Percentiles rank a stretch among this genome's conserved stretches.
phyloP scores from a whole-genome alignment of 2,113 vertebrate genomes.

The Poeciliopsis prolifica region DNA sequence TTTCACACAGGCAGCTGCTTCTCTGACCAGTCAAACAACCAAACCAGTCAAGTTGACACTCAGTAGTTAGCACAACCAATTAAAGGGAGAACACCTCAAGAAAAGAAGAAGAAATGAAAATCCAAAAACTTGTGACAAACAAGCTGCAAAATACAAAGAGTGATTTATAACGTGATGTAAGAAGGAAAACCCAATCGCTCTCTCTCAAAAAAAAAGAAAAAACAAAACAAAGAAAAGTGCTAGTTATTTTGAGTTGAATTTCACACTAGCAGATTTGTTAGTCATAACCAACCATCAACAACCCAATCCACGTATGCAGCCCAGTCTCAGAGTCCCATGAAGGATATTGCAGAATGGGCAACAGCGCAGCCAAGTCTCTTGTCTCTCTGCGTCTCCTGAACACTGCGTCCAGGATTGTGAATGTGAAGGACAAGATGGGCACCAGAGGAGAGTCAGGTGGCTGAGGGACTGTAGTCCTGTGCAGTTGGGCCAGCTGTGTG shows the following conservation, averaged over 20 bases:
- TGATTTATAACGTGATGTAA: constrained; percentile 44
- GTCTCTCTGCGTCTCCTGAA: constrained; percentile 53
- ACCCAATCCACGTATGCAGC: constrained; percentile 44
- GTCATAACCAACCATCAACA: constrained; percentile 62
- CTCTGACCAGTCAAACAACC: constrained; percentile 37
- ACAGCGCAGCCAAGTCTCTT: constrained; percentile 43
- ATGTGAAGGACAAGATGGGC: constrained; percentile 48
- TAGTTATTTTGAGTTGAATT: constrained; percentile 66
- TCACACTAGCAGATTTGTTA: constrained; percentile 67
- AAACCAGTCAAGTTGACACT: constrained; percentile 35
- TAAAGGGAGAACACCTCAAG: constrained; percentile 24
- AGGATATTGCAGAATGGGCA: constrained; percentile 44
- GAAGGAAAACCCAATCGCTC: constrained; percentile 33
- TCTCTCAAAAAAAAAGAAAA: constrained; percentile 24
- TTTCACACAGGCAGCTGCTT: constrained; percentile 29
- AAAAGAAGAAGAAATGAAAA: constrained; percentile 22
- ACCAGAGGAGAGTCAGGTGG: constrained; percentile 58
- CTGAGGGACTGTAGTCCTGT: constrained; percentile 59
- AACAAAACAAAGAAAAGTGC: constrained; percentile 71
- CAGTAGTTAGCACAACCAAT: constrained; percentile 47
- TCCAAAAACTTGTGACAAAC: constrained; percentile 60
- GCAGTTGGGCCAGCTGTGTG: constrained; percentile 34
- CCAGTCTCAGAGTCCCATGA: constrained; percentile 34
- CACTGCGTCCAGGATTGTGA: constrained; percentile 29
- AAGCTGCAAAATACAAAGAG: constrained; percentile 63